phyloP scores from a whole-genome alignment of 2,888 invertebrate species.

The Melinaea menophilus region DNA sequence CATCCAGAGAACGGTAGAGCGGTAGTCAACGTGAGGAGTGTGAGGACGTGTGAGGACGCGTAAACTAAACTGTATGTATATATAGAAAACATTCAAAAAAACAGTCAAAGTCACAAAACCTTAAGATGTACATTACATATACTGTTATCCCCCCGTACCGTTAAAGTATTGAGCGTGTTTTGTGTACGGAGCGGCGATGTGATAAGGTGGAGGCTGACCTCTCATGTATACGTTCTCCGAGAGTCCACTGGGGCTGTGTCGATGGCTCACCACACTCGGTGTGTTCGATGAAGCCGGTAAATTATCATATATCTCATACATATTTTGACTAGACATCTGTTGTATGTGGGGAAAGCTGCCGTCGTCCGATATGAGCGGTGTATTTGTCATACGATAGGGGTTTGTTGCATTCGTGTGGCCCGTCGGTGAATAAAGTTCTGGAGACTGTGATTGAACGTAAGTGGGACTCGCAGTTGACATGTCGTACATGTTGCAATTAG shows the following conservation, averaged over 20 bases:
- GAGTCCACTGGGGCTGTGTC: constrained; percentile 63
- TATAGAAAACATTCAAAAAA: constrained; percentile 40
- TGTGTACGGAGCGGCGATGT: constrained; percentile 89
- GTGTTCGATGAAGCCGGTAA: constrained; percentile 64
- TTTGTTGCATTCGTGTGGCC: constrained; percentile 73
- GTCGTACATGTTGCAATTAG: constrained; percentile 64
- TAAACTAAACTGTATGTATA: constrained; percentile 43
- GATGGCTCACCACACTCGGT: constrained; percentile 61
- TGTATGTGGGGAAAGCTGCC: constrained; percentile 70
- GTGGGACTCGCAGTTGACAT: constrained; percentile 64
- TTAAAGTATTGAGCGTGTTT: constrained; percentile 85
- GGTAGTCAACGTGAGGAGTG: constrained; percentile 41
- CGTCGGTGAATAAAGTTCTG: constrained; percentile 70
- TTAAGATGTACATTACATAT: constrained; percentile 40
- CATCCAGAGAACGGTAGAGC: constrained; percentile 60
- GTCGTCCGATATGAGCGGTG: constrained; percentile 70
- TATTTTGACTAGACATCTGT: constrained; percentile 67
- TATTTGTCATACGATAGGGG: constrained; percentile 73
- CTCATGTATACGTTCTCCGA: constrained; percentile 61
- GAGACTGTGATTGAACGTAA: constrained; percentile 67
- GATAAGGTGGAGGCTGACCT: constrained; percentile 87
- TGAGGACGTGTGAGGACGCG: constrained; percentile 24
- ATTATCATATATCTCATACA: constrained; percentile 71
- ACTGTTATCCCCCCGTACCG: constrained; percentile 71
- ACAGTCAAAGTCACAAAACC: constrained; percentile 35